Percentiles rank a stretch among this genome's conserved stretches.
Conservation (phyloP, 2,113 vertebrate species). For the Sceloporus undulatus region DNA sequence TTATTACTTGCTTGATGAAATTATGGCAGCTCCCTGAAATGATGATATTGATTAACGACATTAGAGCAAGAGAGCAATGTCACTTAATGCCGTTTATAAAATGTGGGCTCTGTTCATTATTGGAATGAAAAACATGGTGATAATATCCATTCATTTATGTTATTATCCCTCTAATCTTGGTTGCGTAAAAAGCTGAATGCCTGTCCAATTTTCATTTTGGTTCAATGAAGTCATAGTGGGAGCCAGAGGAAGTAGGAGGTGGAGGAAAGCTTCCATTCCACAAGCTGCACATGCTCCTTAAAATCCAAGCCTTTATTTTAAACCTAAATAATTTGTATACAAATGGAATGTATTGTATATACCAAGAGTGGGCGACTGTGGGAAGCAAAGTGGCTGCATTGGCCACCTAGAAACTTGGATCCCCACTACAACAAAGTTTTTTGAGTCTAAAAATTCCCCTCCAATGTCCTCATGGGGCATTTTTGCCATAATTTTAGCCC, state of each 20-base stretch:
- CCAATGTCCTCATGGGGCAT: too few species aligned
- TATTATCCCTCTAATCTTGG: neutral
- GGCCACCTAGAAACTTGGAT: too few species aligned
- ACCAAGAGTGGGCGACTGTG: too few species aligned
- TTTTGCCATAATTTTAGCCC: too few species aligned
- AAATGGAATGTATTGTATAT: neutral
- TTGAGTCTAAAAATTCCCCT: too few species aligned
- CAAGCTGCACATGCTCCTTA: neutral
- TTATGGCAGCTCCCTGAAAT: slow-evolving; percentile 6
- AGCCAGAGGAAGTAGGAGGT: too few species aligned
- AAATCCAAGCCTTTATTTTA: neutral
- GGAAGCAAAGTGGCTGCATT: too few species aligned
- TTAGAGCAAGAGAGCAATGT: neutral
- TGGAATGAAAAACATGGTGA: neutral
- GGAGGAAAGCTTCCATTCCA: neutral
- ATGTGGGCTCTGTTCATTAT: neutral
- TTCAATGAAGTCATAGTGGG: too few species aligned
- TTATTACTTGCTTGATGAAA: neutral
- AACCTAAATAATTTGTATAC: neutral
- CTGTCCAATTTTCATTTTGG: neutral
- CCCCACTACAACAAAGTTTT: too few species aligned
- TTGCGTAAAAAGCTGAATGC: neutral
- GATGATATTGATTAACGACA: neutral
- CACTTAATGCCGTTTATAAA: neutral
- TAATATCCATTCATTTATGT: neutral